These are phyloP conservation scores for Noctua fimbriata DNA, from an alignment of 2,888 invertebrate species.

Conservation along the genomic window DNA sequence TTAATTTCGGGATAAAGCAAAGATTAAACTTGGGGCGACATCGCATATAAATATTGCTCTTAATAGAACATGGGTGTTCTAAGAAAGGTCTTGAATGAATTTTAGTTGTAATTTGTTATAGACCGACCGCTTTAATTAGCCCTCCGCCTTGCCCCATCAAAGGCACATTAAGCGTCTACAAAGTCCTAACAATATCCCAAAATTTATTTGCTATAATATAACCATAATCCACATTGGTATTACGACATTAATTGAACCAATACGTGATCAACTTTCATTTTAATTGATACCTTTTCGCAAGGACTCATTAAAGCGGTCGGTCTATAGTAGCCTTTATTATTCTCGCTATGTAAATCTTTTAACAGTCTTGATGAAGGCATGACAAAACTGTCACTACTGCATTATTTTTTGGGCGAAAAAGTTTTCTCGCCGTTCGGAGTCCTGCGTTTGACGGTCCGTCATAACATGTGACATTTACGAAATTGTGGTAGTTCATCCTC, in stretches of 20 bases:
- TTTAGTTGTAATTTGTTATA: neutral
- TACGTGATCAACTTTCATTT: too few relatives aligned
- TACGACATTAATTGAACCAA: too few relatives aligned
- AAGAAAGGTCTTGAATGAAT: conserved; percentile 7
- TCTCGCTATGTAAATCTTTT: neutral
- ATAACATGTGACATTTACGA: neutral
- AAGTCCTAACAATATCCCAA: too few relatives aligned
- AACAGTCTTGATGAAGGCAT: neutral
- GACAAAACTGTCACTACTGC: neutral
- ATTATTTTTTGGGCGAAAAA: neutral
- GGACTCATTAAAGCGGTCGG: too few relatives aligned
- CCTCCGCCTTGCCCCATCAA: too few relatives aligned
- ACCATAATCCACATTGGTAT: too few relatives aligned
- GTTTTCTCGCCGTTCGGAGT: neutral
- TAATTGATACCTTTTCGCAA: too few relatives aligned
- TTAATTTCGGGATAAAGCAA: conserved; percentile 55
- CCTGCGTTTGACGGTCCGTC: neutral
- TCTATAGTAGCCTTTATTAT: neutral
- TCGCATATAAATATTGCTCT: conserved; percentile 52
- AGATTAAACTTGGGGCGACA: conserved; percentile 47
- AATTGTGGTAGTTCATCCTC: neutral
- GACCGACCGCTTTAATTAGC: too few relatives aligned
- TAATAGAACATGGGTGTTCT: conserved; percentile 21
- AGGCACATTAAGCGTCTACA: too few relatives aligned
- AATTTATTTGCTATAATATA: too few relatives aligned